Percentiles rank a stretch among this genome's conserved stretches.
Evolutionary conservation across 2,888 invertebrate genomes (phyloP).

Genomic region (Flabesymbios commensalis): DNA sequence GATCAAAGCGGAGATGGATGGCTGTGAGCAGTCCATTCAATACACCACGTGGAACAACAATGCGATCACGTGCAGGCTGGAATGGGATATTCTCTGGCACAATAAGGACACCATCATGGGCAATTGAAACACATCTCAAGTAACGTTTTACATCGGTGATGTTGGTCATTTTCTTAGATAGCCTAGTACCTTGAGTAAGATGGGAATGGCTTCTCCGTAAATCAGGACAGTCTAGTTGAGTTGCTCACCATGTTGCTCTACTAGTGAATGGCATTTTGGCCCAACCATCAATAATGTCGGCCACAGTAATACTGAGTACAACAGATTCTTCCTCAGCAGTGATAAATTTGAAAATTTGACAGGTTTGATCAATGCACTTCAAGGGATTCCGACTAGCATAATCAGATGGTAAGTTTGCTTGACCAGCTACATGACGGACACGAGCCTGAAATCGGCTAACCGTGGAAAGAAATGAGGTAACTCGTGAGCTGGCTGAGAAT

Average conservation of each 20-base stretch:
- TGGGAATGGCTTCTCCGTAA: conserved; percentile 9
- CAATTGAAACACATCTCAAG: not conserved
- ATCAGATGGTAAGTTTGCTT: conserved; percentile 12
- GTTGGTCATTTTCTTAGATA: not conserved
- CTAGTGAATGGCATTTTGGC: conserved; percentile 7
- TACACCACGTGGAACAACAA: conserved; percentile 1
- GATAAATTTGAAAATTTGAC: conserved; percentile 6
- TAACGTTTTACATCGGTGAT: conserved; percentile 8
- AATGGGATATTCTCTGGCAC: not conserved
- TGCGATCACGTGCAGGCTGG: not conserved
- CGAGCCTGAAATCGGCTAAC: conserved; percentile 5
- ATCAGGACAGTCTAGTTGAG: conserved; percentile 10
- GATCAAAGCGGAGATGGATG: conserved; percentile 1
- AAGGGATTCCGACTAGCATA: conserved; percentile 7
- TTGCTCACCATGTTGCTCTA: not conserved
- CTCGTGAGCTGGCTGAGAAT: conserved; percentile 11
- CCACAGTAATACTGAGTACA: not conserved
- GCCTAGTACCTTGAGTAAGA: conserved; percentile 12
- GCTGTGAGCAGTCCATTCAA: conserved; percentile 3
- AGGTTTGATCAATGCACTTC: not conserved
- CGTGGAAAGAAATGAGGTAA: conserved; percentile 6
- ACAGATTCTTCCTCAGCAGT: not conserved
- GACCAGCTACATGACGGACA: conserved; percentile 4
- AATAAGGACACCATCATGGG: conserved; percentile 4
- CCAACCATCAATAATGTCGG: conserved; percentile 1